A percentile compares a stretch with the other conserved stretches of the same genome.
These are phyloP conservation scores for Intellagama lesueurii DNA, from an alignment of 2,797 vertebrate species.

Conservation along the genomic window DNA sequence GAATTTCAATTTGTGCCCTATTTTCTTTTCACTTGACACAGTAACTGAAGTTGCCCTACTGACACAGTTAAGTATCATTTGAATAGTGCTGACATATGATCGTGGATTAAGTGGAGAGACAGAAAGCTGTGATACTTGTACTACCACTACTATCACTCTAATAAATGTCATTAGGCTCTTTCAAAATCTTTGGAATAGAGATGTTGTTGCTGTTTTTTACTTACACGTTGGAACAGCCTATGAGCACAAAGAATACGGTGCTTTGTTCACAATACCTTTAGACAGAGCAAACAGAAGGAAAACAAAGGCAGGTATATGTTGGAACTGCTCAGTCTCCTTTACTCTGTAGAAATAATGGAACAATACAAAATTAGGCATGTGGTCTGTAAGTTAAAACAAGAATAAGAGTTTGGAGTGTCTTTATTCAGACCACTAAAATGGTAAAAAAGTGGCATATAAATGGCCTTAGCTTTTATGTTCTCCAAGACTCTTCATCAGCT, in stretches of 20 bases:
- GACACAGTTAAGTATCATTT: slow-evolving; percentile 2
- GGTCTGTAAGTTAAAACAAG: not conserved
- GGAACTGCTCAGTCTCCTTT: not conserved
- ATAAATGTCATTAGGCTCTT: not conserved
- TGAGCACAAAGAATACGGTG: not conserved
- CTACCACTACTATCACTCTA: not conserved
- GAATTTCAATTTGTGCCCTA: not conserved
- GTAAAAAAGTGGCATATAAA: no score
- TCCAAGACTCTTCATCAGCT: no score
- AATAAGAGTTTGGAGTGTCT: no score
- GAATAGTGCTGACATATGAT: not conserved
- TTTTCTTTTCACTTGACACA: slow-evolving; percentile 11
- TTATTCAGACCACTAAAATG: no score
- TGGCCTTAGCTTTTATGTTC: no score
- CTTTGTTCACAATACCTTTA: not conserved
- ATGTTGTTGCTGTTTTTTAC: not conserved
- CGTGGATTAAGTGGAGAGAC: slow-evolving; percentile 14
- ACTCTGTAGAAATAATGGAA: not conserved
- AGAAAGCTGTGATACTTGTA: slow-evolving; percentile 1
- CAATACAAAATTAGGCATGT: not conserved
- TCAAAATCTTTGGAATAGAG: not conserved
- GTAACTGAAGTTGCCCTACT: not conserved
- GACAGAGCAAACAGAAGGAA: not conserved
- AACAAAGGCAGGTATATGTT: not conserved
- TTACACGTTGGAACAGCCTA: not conserved